These are phyloP conservation scores for Gymnodraco acuticeps DNA, from an alignment of 2,797 vertebrate genomes.

Conservation along the genomic window DNA sequence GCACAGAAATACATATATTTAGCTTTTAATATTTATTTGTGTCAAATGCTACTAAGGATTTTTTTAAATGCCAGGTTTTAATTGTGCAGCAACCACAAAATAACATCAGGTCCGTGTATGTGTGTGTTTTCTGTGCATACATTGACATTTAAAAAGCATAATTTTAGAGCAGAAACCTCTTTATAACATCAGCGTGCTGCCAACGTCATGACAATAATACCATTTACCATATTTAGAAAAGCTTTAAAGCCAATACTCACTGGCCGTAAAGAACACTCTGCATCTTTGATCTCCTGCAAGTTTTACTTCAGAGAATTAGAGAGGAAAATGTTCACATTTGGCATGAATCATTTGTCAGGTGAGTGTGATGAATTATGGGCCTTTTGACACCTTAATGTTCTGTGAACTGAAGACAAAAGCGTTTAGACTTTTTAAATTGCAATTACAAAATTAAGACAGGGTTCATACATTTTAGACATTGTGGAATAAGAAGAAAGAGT, in stretches of 20 bases:
- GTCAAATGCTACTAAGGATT: not conserved
- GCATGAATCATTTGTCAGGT: constrained; percentile 69
- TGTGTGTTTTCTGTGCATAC: not conserved
- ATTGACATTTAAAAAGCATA: not conserved
- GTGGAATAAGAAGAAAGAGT: not conserved
- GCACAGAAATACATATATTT: not conserved
- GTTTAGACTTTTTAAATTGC: constrained; percentile 26
- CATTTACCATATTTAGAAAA: not conserved
- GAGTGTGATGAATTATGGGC: constrained; percentile 70
- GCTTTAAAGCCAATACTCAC: not conserved
- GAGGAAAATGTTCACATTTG: constrained; percentile 63
- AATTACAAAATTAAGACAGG: not conserved
- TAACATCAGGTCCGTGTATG: not conserved
- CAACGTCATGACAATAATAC: not conserved
- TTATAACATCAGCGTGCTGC: not conserved
- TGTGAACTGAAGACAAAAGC: constrained; percentile 38
- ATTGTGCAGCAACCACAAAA: constrained; percentile 1
- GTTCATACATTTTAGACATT: constrained; percentile 17
- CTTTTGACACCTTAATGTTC: constrained; percentile 74
- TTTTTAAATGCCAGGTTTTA: constrained; percentile 2
- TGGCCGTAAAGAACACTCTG: not conserved
- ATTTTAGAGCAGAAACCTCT: constrained; percentile 3
- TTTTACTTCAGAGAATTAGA: constrained; percentile 36
- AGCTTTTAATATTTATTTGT: not conserved
- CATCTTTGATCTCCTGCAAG: constrained; percentile 19